Percentiles rank a stretch among this genome's conserved stretches.
These are phyloP conservation scores for Labeo rohita DNA, from an alignment of 2,113 vertebrate species.

Conservation along the genomic window DNA sequence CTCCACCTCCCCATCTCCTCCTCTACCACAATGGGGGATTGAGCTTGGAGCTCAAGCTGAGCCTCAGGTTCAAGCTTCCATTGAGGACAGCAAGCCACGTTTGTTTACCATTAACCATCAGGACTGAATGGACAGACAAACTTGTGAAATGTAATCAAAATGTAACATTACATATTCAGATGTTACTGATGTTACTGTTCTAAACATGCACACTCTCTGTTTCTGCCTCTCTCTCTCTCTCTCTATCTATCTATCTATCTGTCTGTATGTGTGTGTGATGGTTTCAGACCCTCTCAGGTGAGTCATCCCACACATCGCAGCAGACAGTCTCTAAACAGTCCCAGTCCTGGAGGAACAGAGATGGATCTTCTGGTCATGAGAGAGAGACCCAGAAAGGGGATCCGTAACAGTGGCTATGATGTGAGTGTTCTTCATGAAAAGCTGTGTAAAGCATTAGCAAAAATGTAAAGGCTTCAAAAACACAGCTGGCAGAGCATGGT, in stretches of 20 bases:
- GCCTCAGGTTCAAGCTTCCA: no score
- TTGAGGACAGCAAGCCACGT: no score
- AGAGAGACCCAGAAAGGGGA: slow-evolving; percentile 92
- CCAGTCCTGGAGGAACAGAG: slow-evolving; percentile 95
- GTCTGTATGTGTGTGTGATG: neutral
- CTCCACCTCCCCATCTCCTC: no score
- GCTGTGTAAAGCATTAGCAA: neutral
- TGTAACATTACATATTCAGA: neutral
- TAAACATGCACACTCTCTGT: neutral
- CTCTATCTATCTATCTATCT: neutral
- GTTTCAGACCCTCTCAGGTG: slow-evolving; percentile 84
- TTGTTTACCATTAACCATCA: no score
- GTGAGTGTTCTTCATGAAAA: slow-evolving; percentile 74
- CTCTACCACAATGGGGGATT: no score
- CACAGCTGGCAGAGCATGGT: neutral
- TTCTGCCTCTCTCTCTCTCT: neutral
- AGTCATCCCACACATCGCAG: slow-evolving; percentile 90
- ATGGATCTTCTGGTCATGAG: slow-evolving; percentile 98
- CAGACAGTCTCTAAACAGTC: slow-evolving; percentile 96
- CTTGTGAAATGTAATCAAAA: no score
- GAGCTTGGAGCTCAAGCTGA: no score
- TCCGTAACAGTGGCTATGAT: slow-evolving; percentile 95
- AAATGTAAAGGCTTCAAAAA: neutral
- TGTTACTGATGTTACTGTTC: neutral
- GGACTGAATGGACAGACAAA: no score